These are phyloP conservation scores for Semotilus atromaculatus DNA, from an alignment of 2,797 vertebrate genomes.

Conservation along the genomic window DNA sequence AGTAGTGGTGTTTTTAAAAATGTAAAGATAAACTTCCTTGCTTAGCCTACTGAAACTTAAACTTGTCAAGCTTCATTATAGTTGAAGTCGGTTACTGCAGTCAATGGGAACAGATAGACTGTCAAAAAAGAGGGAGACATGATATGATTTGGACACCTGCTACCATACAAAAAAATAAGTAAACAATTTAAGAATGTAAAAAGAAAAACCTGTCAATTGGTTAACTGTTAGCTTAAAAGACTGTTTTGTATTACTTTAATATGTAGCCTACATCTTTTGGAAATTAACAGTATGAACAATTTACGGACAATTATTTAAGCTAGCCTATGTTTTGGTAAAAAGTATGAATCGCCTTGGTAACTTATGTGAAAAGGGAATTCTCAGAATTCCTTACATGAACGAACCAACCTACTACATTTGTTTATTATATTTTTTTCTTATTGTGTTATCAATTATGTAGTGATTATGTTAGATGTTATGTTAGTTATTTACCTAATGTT, in stretches of 20 bases:
- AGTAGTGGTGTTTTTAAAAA: background rate
- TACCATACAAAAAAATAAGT: background rate
- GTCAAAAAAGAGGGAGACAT: background rate
- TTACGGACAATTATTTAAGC: background rate
- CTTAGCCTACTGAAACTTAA: background rate
- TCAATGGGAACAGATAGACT: background rate
- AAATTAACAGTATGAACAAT: background rate
- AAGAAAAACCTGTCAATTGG: background rate
- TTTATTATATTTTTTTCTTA: background rate
- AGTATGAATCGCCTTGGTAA: background rate
- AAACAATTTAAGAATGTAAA: background rate
- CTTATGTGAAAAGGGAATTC: background rate
- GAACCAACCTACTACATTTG: background rate
- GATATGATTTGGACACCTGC: background rate
- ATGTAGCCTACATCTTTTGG: background rate
- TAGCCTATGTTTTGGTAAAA: background rate
- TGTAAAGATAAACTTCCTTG: slow-evolving; percentile 2
- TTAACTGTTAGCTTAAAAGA: background rate
- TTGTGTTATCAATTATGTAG: background rate
- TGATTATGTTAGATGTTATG: background rate
- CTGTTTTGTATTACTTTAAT: background rate
- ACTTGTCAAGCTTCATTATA: background rate
- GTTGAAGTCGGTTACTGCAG: background rate
- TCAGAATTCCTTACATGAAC: background rate
- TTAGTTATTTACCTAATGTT: background rate